A percentile compares a stretch with the other conserved stretches of the same genome.
Conservation (phyloP, 2,888 invertebrate species). For the Stenodema calcarata region DNA sequence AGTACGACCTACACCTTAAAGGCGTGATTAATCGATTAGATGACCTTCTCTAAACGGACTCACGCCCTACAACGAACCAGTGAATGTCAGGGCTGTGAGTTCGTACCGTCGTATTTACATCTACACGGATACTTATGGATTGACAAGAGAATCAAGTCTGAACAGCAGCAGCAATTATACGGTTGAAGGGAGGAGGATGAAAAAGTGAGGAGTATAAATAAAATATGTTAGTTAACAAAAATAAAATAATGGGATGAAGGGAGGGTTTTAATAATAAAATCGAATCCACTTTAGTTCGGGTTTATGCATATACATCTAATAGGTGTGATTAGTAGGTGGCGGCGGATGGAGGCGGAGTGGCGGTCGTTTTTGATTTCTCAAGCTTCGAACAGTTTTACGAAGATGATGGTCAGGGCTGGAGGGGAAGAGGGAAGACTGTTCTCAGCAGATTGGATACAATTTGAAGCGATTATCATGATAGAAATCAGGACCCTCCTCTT, state of each 20-base stretch:
- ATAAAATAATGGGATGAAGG: neutral
- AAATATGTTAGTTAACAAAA: neutral
- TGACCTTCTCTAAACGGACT: no score
- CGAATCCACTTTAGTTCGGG: neutral
- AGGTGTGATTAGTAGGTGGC: neutral
- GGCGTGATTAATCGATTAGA: no score
- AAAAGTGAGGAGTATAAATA: neutral
- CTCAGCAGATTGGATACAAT: constrained; percentile 39
- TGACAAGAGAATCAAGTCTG: no score
- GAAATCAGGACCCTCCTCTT: neutral
- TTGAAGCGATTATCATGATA: constrained; percentile 36
- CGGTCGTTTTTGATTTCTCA: neutral
- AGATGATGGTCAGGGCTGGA: neutral
- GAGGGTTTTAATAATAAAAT: neutral
- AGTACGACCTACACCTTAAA: no score
- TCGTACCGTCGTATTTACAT: no score
- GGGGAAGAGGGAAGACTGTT: neutral
- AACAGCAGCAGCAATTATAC: neutral
- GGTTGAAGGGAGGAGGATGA: neutral
- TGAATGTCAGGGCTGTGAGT: no score
- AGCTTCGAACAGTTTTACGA: neutral
- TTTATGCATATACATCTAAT: constrained; percentile 2
- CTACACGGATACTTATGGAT: no score
- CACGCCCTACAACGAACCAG: no score
- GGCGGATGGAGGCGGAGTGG: no score